Percentiles rank a stretch among this genome's conserved stretches.
Evolutionary conservation across 2,113 vertebrate genomes (phyloP).

Genomic region (Picathartes gymnocephalus): DNA sequence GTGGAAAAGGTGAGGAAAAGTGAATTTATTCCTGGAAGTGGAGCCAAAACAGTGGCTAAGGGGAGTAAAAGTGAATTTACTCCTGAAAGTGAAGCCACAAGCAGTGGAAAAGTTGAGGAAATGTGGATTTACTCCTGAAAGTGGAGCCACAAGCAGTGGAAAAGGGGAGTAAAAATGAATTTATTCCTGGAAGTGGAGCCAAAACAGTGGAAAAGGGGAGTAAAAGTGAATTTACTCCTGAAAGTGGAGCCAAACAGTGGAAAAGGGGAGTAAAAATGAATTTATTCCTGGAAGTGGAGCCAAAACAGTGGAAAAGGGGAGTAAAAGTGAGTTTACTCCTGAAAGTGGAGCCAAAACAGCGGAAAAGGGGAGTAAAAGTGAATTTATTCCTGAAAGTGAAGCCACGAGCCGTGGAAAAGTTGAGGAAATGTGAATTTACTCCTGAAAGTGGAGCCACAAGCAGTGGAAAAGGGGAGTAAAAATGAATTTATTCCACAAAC

Average conservation of each 20-base stretch:
- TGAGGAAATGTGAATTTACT: not conserved
- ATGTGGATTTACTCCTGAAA: not conserved
- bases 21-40: not conserved
- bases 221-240: not conserved
- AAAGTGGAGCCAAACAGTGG: not conserved
- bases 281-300: not conserved
- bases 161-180: conserved; percentile 32
- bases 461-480: conserved; percentile 38
- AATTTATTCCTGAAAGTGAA: not conserved
- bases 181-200: not conserved
- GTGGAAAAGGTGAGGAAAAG: conserved; percentile 55
- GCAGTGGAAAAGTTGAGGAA: not conserved
- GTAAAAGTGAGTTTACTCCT: not conserved
- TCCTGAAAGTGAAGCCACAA: not conserved
- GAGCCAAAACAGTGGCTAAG: not conserved
- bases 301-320: conserved; percentile 57
- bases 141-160: not conserved
- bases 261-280: conserved; percentile 32
- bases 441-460: not conserved
- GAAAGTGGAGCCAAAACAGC: not conserved
- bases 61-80: not conserved
- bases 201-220: conserved; percentile 49
- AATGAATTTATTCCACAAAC: not conserved
- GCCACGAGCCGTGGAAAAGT: not conserved
- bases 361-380: not conserved